Evolutionary conservation across 2,888 invertebrate genomes (phyloP).

Genomic region (Creontiades dilutus): DNA sequence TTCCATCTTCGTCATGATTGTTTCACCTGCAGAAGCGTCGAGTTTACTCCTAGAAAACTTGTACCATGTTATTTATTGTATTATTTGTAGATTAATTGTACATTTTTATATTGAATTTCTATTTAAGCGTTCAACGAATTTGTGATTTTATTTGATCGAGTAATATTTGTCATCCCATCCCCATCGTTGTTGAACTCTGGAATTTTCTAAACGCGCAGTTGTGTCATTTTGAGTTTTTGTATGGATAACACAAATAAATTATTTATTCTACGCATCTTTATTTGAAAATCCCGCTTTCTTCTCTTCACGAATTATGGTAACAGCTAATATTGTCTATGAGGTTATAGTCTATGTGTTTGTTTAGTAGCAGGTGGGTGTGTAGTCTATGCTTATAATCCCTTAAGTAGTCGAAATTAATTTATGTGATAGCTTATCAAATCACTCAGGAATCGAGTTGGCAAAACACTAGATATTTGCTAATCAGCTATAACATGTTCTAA

Average conservation of each 20-base stretch:
- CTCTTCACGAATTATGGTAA: too few species aligned
- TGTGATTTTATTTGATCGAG: conserved; percentile 5
- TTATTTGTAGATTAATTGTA: neutral
- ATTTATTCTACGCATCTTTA: neutral
- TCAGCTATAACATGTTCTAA: too few species aligned
- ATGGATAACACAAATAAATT: conserved; percentile 35
- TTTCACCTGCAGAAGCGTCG: neutral
- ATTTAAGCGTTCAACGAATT: conserved; percentile 8
- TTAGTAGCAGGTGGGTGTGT: too few species aligned
- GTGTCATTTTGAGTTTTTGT: conserved; percentile 25
- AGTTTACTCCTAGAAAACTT: neutral
- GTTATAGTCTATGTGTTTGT: too few species aligned
- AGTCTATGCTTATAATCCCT: too few species aligned
- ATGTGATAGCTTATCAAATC: too few species aligned
- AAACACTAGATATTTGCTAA: too few species aligned
- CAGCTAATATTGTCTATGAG: too few species aligned
- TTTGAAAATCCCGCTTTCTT: neutral
- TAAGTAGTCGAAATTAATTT: too few species aligned
- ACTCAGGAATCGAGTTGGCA: too few species aligned
- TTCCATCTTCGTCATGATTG: neutral
- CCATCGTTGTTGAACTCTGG: neutral
- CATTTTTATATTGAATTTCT: conserved; percentile 13
- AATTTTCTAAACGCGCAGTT: neutral
- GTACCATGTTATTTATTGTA: neutral
- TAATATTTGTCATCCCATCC: neutral